Conservation (phyloP, 2,888 invertebrate species). For the Lycophotia porphyrea region DNA sequence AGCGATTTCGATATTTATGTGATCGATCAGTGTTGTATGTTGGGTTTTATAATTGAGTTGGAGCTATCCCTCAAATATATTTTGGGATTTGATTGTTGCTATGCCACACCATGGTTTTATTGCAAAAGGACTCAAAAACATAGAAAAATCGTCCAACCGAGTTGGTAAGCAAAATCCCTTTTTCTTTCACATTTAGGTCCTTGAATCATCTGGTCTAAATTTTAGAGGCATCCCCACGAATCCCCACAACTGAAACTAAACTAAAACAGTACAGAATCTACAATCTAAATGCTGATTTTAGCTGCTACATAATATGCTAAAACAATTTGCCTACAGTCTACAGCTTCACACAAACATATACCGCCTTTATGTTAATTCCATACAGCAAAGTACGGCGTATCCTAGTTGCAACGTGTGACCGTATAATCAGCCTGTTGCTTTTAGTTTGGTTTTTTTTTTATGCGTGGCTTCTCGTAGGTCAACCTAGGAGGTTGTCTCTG, state of each 20-base stretch:
- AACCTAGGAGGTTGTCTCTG: too few species aligned
- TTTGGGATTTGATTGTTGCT: not conserved
- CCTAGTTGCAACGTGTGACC: conserved; percentile 32
- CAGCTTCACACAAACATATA: not conserved
- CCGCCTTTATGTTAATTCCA: conserved; percentile 10
- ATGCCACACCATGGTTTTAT: too few species aligned
- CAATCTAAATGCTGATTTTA: conserved; percentile 18
- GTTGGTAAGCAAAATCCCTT: not conserved
- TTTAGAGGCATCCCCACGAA: not conserved
- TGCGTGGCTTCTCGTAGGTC: too few species aligned
- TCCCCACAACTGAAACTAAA: not conserved
- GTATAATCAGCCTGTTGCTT: conserved; percentile 36
- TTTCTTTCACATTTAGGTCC: not conserved
- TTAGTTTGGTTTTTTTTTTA: conserved; percentile 10
- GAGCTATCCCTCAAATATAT: not conserved
- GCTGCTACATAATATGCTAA: not conserved
- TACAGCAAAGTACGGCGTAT: conserved; percentile 13
- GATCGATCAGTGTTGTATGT: conserved; percentile 26
- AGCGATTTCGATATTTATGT: conserved; percentile 14
- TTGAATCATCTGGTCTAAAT: not conserved
- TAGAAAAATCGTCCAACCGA: not conserved
- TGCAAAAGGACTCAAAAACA: not conserved
- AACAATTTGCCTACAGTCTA: not conserved
- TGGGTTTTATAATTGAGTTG: conserved; percentile 11
- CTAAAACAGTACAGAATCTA: not conserved